Base-by-base conservation (phyloP, 92 coral and sea anemone genomes). In the Epizoanthus illoricatus region DNA sequence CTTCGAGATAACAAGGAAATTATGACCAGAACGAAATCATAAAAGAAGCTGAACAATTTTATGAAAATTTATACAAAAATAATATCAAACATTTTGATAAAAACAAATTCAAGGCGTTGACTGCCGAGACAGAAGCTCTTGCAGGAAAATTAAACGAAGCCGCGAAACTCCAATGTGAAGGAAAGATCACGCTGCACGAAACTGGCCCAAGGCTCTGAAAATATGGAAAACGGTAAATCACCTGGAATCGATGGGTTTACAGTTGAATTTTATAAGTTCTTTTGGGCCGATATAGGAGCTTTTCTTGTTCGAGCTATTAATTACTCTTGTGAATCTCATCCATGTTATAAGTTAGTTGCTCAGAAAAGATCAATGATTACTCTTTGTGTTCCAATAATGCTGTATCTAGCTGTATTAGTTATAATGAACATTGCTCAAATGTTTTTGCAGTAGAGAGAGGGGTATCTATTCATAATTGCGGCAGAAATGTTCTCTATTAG, bases 171-270 rank as follows among this genome's bases (percentile, higher is more conserved):
- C 49, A 41, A 8, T 82, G 84, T 28, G 84, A 79, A 65, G 79
- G 86, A 13, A 54, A 72, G 2, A 83, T 57, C 33, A 70, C 80
- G 57, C 69, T 49, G 58, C 55, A 70, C 16, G 86, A 83, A 73
- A 60, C 79, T 68, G 71, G 71, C 8, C 69, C n/a, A n/a, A 83
- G 12, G 81, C 68, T 55, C 56, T 69, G 33, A 83, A 83, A 40
- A 47, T 9, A 70, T 71, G 59, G 79, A 74, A 82, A 17, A 76
- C 15, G 28, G 68, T 41, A 76, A 76, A 76, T n/a, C 68, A 5
- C 70, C 68, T 23, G 69, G 69, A 66, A 52, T 74, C 33, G 80
- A 54, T 20, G 80, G 80, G 3, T 28, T 28, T 28, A 28, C 33
- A 28, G 33, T 74, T 74, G 10, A 54, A 28, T 28, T 28, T 28